Evolutionary conservation across 2,113 vertebrate genomes (phyloP).

Genomic region (Suricata suricatta): DNA sequence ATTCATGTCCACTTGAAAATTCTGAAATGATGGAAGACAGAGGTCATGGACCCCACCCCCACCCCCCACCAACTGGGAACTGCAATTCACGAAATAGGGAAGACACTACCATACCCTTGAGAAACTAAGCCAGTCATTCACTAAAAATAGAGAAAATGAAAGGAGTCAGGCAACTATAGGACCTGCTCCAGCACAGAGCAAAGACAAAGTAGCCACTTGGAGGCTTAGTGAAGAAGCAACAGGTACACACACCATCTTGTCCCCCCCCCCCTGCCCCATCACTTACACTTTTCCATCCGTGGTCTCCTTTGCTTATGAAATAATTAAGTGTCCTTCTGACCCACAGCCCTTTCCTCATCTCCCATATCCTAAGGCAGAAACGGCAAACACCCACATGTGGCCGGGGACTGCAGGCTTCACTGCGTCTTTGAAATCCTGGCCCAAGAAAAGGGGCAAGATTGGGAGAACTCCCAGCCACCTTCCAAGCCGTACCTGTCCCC

Average conservation of each 20-base stretch:
- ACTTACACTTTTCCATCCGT: not conserved
- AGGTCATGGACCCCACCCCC: not conserved
- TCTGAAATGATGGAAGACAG: slow-evolving; percentile 63
- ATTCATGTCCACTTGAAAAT: slow-evolving; percentile 69
- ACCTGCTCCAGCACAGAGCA: not conserved
- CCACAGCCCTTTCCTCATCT: not conserved
- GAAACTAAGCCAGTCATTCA: not conserved
- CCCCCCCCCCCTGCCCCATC: too few species aligned
- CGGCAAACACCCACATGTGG: not conserved
- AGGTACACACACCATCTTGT: not conserved
- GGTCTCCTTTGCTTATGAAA: not conserved
- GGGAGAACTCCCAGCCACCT: not conserved
- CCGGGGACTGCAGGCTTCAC: not conserved
- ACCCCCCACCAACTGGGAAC: not conserved
- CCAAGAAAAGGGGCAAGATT: not conserved
- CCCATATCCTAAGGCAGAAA: not conserved
- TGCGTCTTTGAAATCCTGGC: not conserved
- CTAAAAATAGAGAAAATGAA: slow-evolving; percentile 39
- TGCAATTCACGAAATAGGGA: not conserved
- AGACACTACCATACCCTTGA: not conserved
- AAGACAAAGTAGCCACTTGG: not conserved
- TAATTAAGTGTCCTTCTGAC: not conserved
- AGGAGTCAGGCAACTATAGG: not conserved
- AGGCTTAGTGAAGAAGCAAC: not conserved
- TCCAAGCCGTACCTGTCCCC: slow-evolving; percentile 91